Conservation (phyloP, 2,888 invertebrate species). For the Drosophila merina region DNA sequence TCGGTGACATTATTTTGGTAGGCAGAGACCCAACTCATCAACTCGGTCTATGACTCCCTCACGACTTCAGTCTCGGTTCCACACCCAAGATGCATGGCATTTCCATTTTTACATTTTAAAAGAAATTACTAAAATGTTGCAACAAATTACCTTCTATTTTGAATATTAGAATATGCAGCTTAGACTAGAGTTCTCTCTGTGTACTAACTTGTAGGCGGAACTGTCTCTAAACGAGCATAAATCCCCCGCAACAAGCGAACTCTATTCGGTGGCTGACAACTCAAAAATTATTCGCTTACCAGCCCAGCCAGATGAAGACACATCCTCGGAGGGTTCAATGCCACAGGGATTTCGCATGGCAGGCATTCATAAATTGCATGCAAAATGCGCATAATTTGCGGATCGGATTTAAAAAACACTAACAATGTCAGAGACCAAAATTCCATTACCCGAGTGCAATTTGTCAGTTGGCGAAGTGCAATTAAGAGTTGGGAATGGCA, state of each 20-base stretch:
- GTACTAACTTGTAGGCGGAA: slow-evolving; percentile 20
- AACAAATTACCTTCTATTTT: not conserved
- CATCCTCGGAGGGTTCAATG: slow-evolving; percentile 60
- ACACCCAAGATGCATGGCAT: slow-evolving; percentile 52
- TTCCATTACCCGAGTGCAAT: slow-evolving; percentile 49
- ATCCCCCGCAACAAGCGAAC: slow-evolving; percentile 16
- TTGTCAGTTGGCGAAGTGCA: slow-evolving; percentile 67
- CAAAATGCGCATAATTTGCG: slow-evolving; percentile 58
- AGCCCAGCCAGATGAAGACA: slow-evolving; percentile 19
- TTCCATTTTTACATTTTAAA: slow-evolving; percentile 31
- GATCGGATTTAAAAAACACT: slow-evolving; percentile 11
- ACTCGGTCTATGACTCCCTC: slow-evolving; percentile 61
- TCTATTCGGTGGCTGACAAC: slow-evolving; percentile 28
- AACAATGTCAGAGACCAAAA: slow-evolving; percentile 23
- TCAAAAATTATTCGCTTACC: not conserved
- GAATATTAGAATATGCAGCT: not conserved
- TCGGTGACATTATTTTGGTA: slow-evolving; percentile 64
- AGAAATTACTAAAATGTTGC: not conserved
- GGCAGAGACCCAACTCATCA: slow-evolving; percentile 43
- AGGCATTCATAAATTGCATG: slow-evolving; percentile 64
- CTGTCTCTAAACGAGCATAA: slow-evolving; percentile 25
- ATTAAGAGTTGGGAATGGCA: slow-evolving; percentile 65
- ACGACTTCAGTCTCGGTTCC: slow-evolving; percentile 59
- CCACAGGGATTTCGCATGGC: slow-evolving; percentile 57
- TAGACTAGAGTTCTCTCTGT: not conserved